Conservation (phyloP, 2,797 vertebrate species). For the Tapera naevia region DNA sequence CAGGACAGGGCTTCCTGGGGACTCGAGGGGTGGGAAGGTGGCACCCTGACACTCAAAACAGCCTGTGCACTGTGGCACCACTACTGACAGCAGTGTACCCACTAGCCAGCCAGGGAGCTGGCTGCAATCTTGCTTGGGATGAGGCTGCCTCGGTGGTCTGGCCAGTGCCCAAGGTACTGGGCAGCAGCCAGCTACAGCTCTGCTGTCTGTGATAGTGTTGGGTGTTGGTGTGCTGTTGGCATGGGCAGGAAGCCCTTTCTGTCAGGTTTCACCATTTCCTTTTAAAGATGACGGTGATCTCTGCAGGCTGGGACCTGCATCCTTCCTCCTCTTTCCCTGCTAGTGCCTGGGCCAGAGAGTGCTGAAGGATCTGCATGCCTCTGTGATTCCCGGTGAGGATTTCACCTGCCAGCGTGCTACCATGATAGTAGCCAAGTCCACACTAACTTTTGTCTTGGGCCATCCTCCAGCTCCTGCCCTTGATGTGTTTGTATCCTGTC, state of each 20-base stretch:
- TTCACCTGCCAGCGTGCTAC: neutral
- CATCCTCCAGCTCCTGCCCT: neutral
- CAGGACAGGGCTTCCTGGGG: neutral
- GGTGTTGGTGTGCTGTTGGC: too few species aligned
- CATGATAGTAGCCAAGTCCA: accelerated
- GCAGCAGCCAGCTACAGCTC: neutral
- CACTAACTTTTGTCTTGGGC: neutral
- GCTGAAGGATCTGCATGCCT: accelerated
- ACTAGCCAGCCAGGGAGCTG: neutral
- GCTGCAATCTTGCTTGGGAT: accelerated
- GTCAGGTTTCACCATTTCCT: neutral
- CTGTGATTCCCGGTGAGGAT: neutral
- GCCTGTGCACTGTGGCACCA: neutral
- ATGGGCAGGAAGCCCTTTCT: neutral
- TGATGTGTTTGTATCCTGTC: neutral
- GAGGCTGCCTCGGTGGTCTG: neutral
- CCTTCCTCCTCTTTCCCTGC: neutral
- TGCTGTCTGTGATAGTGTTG: neutral
- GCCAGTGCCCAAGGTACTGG: neutral
- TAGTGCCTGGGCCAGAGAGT: neutral
- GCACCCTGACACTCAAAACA: accelerated
- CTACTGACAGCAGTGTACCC: neutral
- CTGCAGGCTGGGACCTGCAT: accelerated
- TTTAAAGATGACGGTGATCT: neutral
- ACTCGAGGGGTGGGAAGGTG: accelerated